These are phyloP conservation scores for Maconellicoccus hirsutus DNA, from an alignment of 1,140 invertebrate genomes.

Conservation along the genomic window DNA sequence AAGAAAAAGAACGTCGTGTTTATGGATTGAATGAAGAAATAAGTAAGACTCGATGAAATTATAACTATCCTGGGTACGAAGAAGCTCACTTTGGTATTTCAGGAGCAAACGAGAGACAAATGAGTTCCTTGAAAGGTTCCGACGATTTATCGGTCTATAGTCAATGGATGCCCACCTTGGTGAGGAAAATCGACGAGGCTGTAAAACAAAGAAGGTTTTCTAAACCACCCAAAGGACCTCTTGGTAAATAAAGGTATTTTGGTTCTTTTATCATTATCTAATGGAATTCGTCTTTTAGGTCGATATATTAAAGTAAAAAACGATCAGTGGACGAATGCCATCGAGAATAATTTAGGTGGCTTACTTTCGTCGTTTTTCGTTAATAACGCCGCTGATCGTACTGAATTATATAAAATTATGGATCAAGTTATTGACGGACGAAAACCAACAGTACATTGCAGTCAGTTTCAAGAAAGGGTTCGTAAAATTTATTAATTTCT, in stretches of 20 bases:
- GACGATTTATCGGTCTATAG: constrained; percentile 40
- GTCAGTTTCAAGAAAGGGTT: constrained; percentile 48
- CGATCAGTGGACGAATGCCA: constrained; percentile 51
- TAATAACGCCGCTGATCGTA: constrained; percentile 35
- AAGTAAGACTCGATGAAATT: background rate
- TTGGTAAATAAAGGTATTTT: constrained; percentile 43
- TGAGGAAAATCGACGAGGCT: constrained; percentile 43
- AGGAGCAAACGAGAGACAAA: background rate
- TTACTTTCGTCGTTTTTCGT: constrained; percentile 55
- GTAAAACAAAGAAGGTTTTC: constrained; percentile 44
- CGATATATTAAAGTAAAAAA: constrained; percentile 53
- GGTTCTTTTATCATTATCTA: background rate
- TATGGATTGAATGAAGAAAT: background rate
- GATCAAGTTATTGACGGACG: constrained; percentile 37
- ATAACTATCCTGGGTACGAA: too few relatives aligned
- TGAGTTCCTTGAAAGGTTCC: background rate
- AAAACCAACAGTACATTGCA: constrained; percentile 51
- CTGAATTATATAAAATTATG: constrained; percentile 40
- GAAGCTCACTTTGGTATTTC: background rate
- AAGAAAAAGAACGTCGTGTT: background rate
- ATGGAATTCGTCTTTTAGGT: constrained; percentile 37
- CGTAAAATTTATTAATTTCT: constrained; percentile 27
- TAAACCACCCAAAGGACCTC: constrained; percentile 57
- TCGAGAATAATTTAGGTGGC: constrained; percentile 55
- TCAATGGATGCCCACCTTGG: constrained; percentile 44